Percentiles rank a stretch among this genome's conserved stretches.
Conservation (phyloP, 2,888 invertebrate genomes). For the Hartigia nigra region DNA sequence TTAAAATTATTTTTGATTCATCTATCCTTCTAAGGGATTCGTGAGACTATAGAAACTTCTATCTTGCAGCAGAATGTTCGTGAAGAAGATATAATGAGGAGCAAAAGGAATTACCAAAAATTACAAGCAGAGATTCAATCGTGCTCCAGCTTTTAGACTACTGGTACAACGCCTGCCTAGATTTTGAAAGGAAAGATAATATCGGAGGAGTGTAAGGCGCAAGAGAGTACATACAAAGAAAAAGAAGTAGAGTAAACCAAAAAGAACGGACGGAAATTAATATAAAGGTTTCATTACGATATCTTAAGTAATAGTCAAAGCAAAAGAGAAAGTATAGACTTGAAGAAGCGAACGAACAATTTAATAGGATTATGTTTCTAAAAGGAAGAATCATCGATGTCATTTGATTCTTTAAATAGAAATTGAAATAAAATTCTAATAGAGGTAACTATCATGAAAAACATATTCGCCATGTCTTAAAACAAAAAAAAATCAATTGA, state of each 20-base stretch:
- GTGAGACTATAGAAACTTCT: neutral
- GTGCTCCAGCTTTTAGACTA: neutral
- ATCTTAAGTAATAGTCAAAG: neutral
- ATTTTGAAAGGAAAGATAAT: neutral
- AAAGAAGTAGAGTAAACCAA: neutral
- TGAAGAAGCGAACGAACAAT: neutral
- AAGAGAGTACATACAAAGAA: neutral
- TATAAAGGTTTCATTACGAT: neutral
- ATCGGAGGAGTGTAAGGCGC: neutral
- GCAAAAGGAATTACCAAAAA: neutral
- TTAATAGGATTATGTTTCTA: neutral
- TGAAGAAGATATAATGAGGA: constrained; percentile 22
- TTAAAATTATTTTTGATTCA: neutral
- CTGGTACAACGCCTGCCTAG: neutral
- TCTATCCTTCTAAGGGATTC: neutral
- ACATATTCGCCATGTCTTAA: neutral
- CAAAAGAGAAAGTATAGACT: neutral
- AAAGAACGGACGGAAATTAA: neutral
- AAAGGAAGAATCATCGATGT: neutral
- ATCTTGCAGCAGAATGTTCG: constrained; percentile 24
- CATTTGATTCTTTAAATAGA: neutral
- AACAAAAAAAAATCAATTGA: neutral
- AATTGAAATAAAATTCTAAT: neutral
- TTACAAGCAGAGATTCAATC: neutral
- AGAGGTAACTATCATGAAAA: neutral